Percentiles rank a stretch among this genome's conserved stretches.
These are phyloP conservation scores for Megamerina dolium DNA, from an alignment of 2,888 invertebrate genomes.

Conservation along the genomic window DNA sequence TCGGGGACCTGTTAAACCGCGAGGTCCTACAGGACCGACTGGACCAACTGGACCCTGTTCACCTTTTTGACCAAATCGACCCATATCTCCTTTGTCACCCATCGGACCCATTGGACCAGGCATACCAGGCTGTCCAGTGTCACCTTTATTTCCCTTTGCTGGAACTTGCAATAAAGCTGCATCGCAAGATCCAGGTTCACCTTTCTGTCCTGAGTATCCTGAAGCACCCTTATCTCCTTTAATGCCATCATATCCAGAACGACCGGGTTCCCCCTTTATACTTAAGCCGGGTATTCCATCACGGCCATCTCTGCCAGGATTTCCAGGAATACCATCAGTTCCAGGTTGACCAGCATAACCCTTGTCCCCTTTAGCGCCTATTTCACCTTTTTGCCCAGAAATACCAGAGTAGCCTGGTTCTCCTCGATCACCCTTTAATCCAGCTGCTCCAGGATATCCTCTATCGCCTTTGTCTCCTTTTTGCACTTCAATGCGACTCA, in stretches of 20 bases:
- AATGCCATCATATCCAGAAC: slow-evolving; percentile 55
- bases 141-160: slow-evolving; percentile 58
- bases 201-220: slow-evolving; percentile 56
- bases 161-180: slow-evolving; percentile 48
- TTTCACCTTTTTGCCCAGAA: slow-evolving; percentile 63
- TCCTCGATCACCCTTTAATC: slow-evolving; percentile 65
- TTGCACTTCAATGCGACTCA: slow-evolving; percentile 52
- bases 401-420: slow-evolving; percentile 62
- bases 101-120: slow-evolving; percentile 58
- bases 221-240: slow-evolving; percentile 45
- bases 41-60: slow-evolving; percentile 57
- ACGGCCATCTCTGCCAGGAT: slow-evolving; percentile 58
- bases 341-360: slow-evolving; percentile 68
- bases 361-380: slow-evolving; percentile 61
- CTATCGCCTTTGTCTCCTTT: slow-evolving; percentile 64
- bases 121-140: slow-evolving; percentile 55
- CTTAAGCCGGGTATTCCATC: slow-evolving; percentile 66
- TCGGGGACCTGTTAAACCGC: slow-evolving; percentile 69
- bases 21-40: slow-evolving; percentile 61
- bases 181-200: slow-evolving; percentile 60
- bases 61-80: slow-evolving; percentile 59
- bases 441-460: slow-evolving; percentile 60
- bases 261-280: slow-evolving; percentile 70
- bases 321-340: slow-evolving; percentile 65
- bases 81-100: slow-evolving; percentile 59